A percentile compares a stretch with the other conserved stretches of the same genome.
Conservation (phyloP, 2,797 vertebrate species). For the Leuciscus waleckii region DNA sequence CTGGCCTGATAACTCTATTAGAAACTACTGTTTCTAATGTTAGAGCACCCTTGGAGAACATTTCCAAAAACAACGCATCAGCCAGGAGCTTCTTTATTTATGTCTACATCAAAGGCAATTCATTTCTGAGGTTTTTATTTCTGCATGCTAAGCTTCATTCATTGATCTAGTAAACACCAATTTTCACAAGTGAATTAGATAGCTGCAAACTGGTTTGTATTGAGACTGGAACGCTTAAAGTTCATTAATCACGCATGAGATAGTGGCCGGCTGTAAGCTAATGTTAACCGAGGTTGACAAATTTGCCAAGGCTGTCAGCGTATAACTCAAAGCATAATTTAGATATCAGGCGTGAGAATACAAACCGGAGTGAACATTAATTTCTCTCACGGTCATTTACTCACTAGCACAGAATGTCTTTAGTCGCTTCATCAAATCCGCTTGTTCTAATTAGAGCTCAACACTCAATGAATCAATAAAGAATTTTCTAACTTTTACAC, state of each 20-base stretch:
- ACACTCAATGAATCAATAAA: slow-evolving; percentile 72
- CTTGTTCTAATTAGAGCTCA: slow-evolving; percentile 59
- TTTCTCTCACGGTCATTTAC: slow-evolving; percentile 71
- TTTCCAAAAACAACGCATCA: slow-evolving; percentile 32
- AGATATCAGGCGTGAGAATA: slow-evolving; percentile 69
- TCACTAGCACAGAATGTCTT: slow-evolving; percentile 70
- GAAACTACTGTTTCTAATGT: slow-evolving; percentile 41
- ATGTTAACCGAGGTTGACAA: slow-evolving; percentile 76
- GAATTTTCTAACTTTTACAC: slow-evolving; percentile 55
- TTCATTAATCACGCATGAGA: slow-evolving; percentile 72
- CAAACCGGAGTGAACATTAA: slow-evolving; percentile 65
- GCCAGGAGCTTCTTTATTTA: slow-evolving; percentile 42
- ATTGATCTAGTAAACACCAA: slow-evolving; percentile 23
- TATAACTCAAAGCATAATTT: slow-evolving; percentile 75
- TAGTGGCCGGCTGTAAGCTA: slow-evolving; percentile 74
- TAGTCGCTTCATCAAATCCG: slow-evolving; percentile 66
- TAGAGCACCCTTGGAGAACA: slow-evolving; percentile 32
- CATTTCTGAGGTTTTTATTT: slow-evolving; percentile 7
- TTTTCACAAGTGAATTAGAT: slow-evolving; percentile 46
- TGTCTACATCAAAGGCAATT: slow-evolving; percentile 46
- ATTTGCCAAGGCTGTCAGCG: slow-evolving; percentile 75
- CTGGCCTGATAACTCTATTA: slow-evolving; percentile 37
- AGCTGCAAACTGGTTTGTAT: slow-evolving; percentile 63
- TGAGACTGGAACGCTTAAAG: slow-evolving; percentile 70
- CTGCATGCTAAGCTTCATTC: slow-evolving; percentile 29